These are phyloP conservation scores for Nemoura dubitans DNA, from an alignment of 2,888 invertebrate species.

Conservation along the genomic window DNA sequence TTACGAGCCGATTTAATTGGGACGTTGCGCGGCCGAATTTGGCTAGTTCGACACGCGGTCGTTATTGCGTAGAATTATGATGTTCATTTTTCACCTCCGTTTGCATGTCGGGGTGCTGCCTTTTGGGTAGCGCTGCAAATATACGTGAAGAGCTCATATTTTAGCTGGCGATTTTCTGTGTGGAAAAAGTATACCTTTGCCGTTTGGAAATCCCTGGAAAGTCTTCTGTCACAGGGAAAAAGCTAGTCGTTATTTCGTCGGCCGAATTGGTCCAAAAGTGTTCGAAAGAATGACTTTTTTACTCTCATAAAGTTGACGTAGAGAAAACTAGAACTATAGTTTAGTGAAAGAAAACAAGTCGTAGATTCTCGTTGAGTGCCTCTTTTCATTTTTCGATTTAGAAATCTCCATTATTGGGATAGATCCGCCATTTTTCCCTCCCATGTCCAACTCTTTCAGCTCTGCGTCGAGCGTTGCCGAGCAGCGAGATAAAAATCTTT, in stretches of 20 bases:
- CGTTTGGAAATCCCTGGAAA: neutral
- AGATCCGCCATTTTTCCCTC: slow-evolving; percentile 32
- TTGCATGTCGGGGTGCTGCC: neutral
- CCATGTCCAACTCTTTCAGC: neutral
- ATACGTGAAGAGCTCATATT: neutral
- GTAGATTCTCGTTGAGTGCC: slow-evolving; percentile 9
- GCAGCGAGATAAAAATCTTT: slow-evolving; percentile 10
- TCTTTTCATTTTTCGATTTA: slow-evolving; percentile 25
- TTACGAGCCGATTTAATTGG: neutral
- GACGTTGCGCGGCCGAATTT: neutral
- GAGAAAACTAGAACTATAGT: slow-evolving; percentile 29
- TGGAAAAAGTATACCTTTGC: neutral
- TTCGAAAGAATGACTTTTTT: slow-evolving; percentile 15
- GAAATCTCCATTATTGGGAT: slow-evolving; percentile 33
- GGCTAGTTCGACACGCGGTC: neutral
- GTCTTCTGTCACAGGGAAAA: neutral
- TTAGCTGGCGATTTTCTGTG: too few relatives aligned
- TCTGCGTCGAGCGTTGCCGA: neutral
- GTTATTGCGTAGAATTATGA: neutral
- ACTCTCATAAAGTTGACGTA: slow-evolving; percentile 24
- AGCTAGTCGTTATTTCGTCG: slow-evolving; percentile 10
- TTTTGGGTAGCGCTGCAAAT: neutral
- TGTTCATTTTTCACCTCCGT: neutral
- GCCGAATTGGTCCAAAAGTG: neutral
- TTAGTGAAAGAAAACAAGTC: slow-evolving; percentile 33